phyloP scores from a whole-genome alignment of 1,140 invertebrate species.

The Drosophila lacertosa region DNA sequence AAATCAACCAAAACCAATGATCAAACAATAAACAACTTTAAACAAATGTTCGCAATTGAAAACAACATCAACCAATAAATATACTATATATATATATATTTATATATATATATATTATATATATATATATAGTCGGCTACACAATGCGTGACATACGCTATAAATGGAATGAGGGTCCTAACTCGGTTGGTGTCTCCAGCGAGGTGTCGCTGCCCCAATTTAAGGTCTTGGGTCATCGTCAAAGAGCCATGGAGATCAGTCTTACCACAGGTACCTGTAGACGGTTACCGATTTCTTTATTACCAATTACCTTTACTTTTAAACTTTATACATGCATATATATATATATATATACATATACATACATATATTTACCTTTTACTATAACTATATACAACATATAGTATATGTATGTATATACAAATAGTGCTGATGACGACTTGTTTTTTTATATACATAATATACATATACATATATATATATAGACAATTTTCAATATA shows the following conservation, averaged over 20 bases:
- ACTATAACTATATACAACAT: slow-evolving; percentile 15
- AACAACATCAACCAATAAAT: slow-evolving; percentile 26
- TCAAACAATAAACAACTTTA: slow-evolving; percentile 35
- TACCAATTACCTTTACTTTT: slow-evolving; percentile 74
- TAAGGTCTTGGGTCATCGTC: slow-evolving; percentile 95
- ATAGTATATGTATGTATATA: slow-evolving; percentile 21
- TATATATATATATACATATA: slow-evolving; percentile 16
- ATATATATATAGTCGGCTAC: slow-evolving; percentile 92
- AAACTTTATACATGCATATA: slow-evolving; percentile 58
- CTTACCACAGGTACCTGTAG: slow-evolving; percentile 94
- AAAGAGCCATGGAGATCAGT: slow-evolving; percentile 95
- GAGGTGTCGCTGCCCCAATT: slow-evolving; percentile 97
- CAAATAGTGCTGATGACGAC: slow-evolving; percentile 30
- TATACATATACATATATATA: slow-evolving; percentile 12
- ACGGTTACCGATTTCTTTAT: slow-evolving; percentile 84
- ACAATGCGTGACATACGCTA: slow-evolving; percentile 98
- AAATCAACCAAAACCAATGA: slow-evolving; percentile 40
- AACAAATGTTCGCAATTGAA: slow-evolving; percentile 47
- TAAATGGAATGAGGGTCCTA: slow-evolving; percentile 96
- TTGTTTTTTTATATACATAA: slow-evolving; percentile 10
- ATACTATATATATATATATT: slow-evolving; percentile 19
- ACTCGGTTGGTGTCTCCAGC: slow-evolving; percentile 95
- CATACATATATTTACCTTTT: slow-evolving; percentile 42
- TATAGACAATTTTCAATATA: slow-evolving; percentile 21
- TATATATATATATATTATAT: slow-evolving; percentile 44